Evolutionary conservation across 2,113 vertebrate species (phyloP).

Genomic region (Tinamus guttatus): DNA sequence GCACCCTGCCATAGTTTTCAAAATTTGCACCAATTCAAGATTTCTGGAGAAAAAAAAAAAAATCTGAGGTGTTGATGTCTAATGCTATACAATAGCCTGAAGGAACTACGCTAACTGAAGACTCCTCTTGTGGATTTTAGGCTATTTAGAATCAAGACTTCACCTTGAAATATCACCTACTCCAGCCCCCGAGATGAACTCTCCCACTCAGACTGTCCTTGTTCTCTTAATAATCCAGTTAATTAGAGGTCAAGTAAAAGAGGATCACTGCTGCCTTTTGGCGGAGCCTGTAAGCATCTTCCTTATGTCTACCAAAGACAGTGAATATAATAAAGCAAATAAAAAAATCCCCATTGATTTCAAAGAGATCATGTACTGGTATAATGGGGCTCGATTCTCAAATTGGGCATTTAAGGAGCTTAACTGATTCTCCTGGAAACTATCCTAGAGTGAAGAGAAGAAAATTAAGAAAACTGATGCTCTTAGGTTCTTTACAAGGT

Average conservation of each 20-base stretch:
- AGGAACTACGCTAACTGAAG: background rate
- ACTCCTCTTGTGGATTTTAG: background rate
- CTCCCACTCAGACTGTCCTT: background rate
- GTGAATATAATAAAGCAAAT: background rate
- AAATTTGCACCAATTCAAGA: background rate
- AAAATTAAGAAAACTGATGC: background rate
- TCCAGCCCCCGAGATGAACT: background rate
- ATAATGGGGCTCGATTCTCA: background rate
- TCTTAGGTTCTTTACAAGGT: background rate
- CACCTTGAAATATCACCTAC: background rate
- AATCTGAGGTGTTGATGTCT: background rate
- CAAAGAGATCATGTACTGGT: background rate
- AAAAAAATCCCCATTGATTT: background rate
- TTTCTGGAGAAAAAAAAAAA: background rate
- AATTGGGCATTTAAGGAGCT: background rate
- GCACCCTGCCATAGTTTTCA: background rate
- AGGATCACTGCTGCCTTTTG: background rate
- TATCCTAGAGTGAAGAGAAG: background rate
- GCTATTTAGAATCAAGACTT: background rate
- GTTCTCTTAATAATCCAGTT: background rate
- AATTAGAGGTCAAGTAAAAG: background rate
- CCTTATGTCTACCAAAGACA: background rate
- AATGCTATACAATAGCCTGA: background rate
- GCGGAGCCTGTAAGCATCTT: background rate
- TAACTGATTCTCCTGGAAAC: background rate